Percentiles rank a stretch among this genome's conserved stretches.
These are phyloP conservation scores for Aphaenogaster ashmeadi DNA, from an alignment of 1,140 invertebrate species.

Conservation along the genomic window DNA sequence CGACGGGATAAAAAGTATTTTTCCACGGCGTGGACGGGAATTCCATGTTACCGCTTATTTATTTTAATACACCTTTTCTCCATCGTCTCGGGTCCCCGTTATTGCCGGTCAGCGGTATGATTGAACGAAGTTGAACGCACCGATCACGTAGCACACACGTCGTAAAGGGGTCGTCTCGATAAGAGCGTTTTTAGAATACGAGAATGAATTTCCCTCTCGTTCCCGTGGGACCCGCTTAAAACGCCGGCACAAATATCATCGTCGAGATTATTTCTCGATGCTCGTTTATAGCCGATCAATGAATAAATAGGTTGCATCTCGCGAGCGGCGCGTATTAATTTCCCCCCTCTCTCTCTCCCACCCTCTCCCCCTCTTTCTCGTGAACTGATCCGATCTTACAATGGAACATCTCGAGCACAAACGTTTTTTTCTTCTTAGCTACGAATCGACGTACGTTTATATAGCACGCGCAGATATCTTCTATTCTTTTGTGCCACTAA, in stretches of 20 bases:
- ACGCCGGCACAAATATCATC: neutral
- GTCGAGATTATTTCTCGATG: neutral
- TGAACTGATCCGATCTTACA: conserved; percentile 17
- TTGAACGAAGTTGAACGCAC: conserved; percentile 47
- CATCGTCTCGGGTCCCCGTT: neutral
- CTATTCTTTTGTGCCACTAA: neutral
- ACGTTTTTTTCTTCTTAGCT: neutral
- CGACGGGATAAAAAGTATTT: neutral
- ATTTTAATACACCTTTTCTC: conserved; percentile 22
- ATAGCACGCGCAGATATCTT: neutral
- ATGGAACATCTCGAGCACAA: neutral
- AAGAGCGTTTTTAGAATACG: conserved; percentile 67
- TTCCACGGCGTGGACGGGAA: neutral
- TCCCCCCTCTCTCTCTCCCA: neutral
- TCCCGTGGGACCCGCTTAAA: neutral
- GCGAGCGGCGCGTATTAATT: conserved; percentile 20
- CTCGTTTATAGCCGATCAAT: neutral
- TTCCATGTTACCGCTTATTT: conserved; percentile 26
- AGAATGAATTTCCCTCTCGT: conserved; percentile 50
- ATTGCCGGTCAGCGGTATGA: neutral
- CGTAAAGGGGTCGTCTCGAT: conserved; percentile 73
- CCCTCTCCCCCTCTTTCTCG: neutral
- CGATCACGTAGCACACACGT: conserved; percentile 77
- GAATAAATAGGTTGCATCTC: conserved; percentile 8
- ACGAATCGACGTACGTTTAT: neutral